Evolutionary conservation across 2,888 invertebrate species (phyloP).

Genomic region (Microchrysa polita): DNA sequence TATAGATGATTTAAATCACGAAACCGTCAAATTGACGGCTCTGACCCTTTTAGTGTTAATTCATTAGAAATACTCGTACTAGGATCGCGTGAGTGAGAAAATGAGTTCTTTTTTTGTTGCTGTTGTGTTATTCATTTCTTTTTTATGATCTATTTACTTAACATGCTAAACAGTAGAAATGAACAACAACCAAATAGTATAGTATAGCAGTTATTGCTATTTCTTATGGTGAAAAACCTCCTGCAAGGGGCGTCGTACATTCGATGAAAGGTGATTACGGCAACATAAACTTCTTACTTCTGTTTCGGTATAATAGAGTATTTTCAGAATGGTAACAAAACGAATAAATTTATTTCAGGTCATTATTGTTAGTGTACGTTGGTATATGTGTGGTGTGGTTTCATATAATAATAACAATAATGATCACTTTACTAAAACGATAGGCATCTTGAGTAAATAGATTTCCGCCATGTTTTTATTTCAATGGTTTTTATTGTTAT

Average conservation of each 20-base stretch:
- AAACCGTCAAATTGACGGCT: too few relatives aligned
- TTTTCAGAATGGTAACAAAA: too few relatives aligned
- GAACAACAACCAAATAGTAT: background rate
- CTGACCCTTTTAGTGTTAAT: too few relatives aligned
- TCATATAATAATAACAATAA: slow-evolving; percentile 30
- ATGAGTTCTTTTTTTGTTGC: slow-evolving; percentile 20
- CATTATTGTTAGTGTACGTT: too few relatives aligned
- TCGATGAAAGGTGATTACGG: too few relatives aligned
- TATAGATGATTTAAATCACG: too few relatives aligned
- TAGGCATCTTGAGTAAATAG: slow-evolving; percentile 35
- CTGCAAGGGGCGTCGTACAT: background rate
- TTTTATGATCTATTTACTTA: slow-evolving; percentile 37
- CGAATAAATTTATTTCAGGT: too few relatives aligned
- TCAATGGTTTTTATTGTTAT: background rate
- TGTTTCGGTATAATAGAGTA: too few relatives aligned
- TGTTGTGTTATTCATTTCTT: background rate
- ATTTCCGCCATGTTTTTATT: slow-evolving; percentile 39
- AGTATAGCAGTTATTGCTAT: background rate
- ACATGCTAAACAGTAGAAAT: slow-evolving; percentile 8
- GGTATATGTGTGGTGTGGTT: slow-evolving; percentile 22
- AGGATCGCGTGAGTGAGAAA: slow-evolving; percentile 39
- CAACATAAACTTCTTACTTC: too few relatives aligned
- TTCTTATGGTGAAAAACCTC: too few relatives aligned
- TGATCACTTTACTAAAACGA: slow-evolving; percentile 31
- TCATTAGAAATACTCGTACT: slow-evolving; percentile 36